Base-by-base conservation (phyloP, 2,888 invertebrate genomes). In the Eumerus sabulonum region DNA sequence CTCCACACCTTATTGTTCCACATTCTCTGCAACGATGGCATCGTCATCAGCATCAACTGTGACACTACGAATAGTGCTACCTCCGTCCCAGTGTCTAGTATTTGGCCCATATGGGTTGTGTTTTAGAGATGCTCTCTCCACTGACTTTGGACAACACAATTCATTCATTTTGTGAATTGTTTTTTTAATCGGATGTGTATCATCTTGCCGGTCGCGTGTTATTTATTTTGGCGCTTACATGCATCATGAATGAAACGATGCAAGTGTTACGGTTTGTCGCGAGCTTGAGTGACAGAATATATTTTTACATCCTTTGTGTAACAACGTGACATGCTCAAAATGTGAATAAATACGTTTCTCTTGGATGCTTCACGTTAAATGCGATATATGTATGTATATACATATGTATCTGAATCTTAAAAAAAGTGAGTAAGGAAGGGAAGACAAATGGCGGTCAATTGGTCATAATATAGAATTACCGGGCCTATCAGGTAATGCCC, bases 141-240 rank as follows among this genome's bases (percentile, higher is more conserved):
- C 53, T 59, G 59, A 60, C 68, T 63, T 67, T 60, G 45, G 60
- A 79, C 74, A 70, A 64, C 64, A 73, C 74, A 73, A 54, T 60
- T 64, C 74, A 79, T 79, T 74, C 79, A 79, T 79, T 44, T 68
- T 51, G 54, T 50, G 40, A 50, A 54, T 68, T 73, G 73, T 79
- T 79, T 70, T 74, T 59, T 74, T 74, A 60, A 79, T 64, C 64
- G 74, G 68, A 73, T 74, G 70, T 74, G 74, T 74, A 79, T 79
- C 79, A 74, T 79, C 68, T 79, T 70, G 74, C 74, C 79, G 79
- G 60, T 19, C 60, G 54, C 54, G 45, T 64, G 68, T 64, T 79
- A 79, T 79, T 79, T 79, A 74, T 74, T 73, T 79, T 79, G 79
- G 79, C 74, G 74, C 64, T 47, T 54, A 50, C 59, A 57, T 66